These are phyloP conservation scores for Exaiptasia diaphana DNA, from an alignment of 64 coral and sea anemone species.

Conservation along the genomic window DNA sequence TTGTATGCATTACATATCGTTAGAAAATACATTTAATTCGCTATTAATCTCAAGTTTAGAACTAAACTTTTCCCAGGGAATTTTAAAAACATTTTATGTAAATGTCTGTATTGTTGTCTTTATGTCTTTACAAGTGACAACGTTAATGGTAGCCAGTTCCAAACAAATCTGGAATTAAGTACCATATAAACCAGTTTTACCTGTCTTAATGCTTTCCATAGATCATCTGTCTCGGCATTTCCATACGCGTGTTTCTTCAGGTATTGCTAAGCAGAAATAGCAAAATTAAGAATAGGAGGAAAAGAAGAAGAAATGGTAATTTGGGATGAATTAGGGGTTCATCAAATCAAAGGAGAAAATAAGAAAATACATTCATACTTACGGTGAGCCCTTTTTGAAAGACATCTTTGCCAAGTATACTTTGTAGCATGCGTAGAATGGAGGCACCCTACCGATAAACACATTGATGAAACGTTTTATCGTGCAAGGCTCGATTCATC, in stretches of 20 bases:
- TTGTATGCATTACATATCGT: no score
- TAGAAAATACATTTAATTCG: no score
- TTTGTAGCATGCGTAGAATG: slow-evolving; percentile 64
- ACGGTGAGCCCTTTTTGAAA: slow-evolving; percentile 68
- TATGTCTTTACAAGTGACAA: no score
- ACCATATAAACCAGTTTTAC: no score
- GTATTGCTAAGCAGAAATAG: slow-evolving; percentile 46
- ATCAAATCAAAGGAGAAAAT: background rate
- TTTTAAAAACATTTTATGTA: no score
- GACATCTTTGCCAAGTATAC: slow-evolving; percentile 43
- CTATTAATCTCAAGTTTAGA: no score
- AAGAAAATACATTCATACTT: background rate
- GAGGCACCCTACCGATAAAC: slow-evolving; percentile 48
- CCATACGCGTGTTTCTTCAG: slow-evolving; percentile 53
- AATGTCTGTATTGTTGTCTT: no score
- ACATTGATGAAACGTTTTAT: no score
- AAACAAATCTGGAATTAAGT: no score
- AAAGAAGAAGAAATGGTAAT: background rate
- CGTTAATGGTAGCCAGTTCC: no score
- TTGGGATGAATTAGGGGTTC: background rate
- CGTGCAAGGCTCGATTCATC: no score
- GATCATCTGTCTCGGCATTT: slow-evolving; percentile 65
- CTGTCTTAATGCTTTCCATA: slow-evolving; percentile 63
- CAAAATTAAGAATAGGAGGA: background rate
- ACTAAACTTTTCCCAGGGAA: no score